Percentiles rank a stretch among this genome's conserved stretches.
Evolutionary conservation across 2,113 vertebrate species (phyloP).

Genomic region (Empidonax traillii): DNA sequence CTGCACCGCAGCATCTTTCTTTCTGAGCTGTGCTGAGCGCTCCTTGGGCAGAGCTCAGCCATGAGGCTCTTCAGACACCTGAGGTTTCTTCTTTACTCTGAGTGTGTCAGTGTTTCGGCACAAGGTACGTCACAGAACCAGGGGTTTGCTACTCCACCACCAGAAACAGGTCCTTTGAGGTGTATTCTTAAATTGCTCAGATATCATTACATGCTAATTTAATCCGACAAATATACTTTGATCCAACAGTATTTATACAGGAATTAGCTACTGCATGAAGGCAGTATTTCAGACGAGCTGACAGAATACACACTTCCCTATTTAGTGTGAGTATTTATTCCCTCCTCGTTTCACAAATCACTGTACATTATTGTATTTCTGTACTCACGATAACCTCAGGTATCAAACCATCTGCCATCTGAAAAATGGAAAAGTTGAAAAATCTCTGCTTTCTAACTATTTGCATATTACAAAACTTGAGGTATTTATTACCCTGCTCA

Average conservation of each 20-base stretch:
- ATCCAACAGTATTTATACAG: background rate
- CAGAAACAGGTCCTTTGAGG: background rate
- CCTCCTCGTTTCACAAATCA: background rate
- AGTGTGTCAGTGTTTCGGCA: background rate
- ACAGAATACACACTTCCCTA: background rate
- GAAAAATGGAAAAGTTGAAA: background rate
- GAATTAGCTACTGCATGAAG: background rate
- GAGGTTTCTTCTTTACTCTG: accelerated
- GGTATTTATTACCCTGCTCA: background rate
- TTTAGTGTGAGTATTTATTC: background rate
- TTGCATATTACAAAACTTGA: background rate
- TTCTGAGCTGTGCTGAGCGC: accelerated
- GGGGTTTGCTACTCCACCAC: background rate
- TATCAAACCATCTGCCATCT: background rate
- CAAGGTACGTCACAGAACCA: accelerated
- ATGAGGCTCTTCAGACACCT: background rate
- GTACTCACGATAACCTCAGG: background rate
- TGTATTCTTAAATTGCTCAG: background rate
- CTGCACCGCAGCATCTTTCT: accelerated
- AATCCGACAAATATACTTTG: background rate
- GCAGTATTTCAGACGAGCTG: background rate
- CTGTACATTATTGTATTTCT: background rate
- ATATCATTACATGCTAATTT: background rate
- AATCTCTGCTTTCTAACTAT: background rate
- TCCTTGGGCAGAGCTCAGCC: background rate